These are phyloP conservation scores for Sepiola atlantica DNA, from an alignment of 2,888 invertebrate species.

Conservation along the genomic window DNA sequence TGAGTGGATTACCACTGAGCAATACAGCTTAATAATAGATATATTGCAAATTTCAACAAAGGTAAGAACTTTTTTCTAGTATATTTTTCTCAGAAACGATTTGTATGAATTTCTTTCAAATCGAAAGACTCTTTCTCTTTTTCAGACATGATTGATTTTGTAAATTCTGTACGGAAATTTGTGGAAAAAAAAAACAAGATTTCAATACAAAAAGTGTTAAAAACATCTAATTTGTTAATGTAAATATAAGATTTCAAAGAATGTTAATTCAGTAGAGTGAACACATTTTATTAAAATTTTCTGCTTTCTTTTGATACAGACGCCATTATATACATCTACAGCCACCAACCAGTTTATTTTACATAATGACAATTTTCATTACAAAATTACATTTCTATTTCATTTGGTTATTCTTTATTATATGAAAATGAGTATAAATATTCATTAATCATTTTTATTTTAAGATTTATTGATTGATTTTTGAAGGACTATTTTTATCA, in stretches of 20 bases:
- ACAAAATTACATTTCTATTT: not conserved
- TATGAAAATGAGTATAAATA: too few relatives aligned
- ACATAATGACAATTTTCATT: not conserved
- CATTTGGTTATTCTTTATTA: not conserved
- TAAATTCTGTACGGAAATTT: not conserved
- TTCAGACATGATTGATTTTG: not conserved
- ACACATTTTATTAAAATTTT: not conserved
- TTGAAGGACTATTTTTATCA: not conserved
- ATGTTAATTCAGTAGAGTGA: not conserved
- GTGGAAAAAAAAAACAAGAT: not conserved
- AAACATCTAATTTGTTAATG: not conserved
- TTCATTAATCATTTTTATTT: too few relatives aligned
- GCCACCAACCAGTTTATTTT: not conserved
- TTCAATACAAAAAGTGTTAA: not conserved
- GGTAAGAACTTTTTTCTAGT: not conserved
- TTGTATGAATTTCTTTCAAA: not conserved
- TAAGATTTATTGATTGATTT: not conserved
- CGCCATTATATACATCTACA: not conserved
- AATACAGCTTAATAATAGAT: not conserved
- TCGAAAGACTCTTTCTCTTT: not conserved
- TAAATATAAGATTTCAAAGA: not conserved
- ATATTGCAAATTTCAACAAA: not conserved
- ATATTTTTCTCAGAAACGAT: not conserved
- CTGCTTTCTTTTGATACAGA: not conserved
- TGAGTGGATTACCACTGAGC: not conserved